A percentile compares a stretch with the other conserved stretches of the same genome.
These are phyloP conservation scores for Ivindomyrus marchei DNA, from an alignment of 2,113 vertebrate genomes.

Conservation along the genomic window DNA sequence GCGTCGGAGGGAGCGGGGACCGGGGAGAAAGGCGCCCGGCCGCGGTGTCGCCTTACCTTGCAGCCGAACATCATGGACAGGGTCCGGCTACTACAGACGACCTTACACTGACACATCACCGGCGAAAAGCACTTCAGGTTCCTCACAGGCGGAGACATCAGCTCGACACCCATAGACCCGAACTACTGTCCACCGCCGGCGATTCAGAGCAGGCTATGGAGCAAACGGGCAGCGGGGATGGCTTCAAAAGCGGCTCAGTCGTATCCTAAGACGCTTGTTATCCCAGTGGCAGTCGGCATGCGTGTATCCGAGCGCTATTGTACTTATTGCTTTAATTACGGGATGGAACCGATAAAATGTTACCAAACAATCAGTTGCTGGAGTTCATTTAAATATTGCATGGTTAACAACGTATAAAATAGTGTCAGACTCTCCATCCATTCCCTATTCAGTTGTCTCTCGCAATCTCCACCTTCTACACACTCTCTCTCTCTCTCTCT, in stretches of 20 bases:
- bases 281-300: not conserved
- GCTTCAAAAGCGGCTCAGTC: not conserved
- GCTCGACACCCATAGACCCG: conserved; percentile 26
- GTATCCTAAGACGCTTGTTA: not conserved
- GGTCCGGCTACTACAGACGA: conserved; percentile 39
- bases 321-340: not conserved
- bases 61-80: conserved; percentile 37
- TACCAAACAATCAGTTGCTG: not conserved
- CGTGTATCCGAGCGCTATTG: not conserved
- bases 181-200: not conserved
- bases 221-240: not conserved
- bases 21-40: not conserved
- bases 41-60: conserved; percentile 22
- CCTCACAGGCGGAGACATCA: conserved; percentile 34
- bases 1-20: not conserved
- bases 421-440: not conserved
- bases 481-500: conserved; percentile 21
- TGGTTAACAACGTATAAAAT: not conserved
- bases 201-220: not conserved
- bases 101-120: conserved; percentile 41
- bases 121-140: conserved; percentile 34
- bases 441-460: conserved; percentile 22
- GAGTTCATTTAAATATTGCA: not conserved
- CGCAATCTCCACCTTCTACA: conserved; percentile 25
- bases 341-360: too few species aligned